phyloP scores from a whole-genome alignment of 53 echinoderm and acorn worm species.

The Arbacia lixula region DNA sequence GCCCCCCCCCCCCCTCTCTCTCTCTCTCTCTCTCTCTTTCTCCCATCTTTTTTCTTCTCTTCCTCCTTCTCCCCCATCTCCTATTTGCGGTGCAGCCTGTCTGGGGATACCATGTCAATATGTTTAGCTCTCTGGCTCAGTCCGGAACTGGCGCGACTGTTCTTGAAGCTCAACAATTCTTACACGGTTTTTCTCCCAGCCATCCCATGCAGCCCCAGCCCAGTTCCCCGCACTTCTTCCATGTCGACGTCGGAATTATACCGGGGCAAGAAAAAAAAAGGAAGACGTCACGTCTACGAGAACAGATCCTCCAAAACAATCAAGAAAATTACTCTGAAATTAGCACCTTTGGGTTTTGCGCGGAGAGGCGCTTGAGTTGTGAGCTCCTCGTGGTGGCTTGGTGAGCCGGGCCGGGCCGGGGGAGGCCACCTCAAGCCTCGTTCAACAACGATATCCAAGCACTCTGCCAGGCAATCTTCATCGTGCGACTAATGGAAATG shows the following conservation, averaged over 20 bases:
- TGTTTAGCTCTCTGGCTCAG: slow-evolving; percentile 51
- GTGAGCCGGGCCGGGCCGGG: slow-evolving; percentile 43
- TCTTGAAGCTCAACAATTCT: slow-evolving; percentile 56
- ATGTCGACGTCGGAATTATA: background rate
- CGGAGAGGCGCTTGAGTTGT: slow-evolving; percentile 60
- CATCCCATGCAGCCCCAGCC: too few species aligned
- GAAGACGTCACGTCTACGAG: slow-evolving; percentile 35
- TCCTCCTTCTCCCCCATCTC: background rate
- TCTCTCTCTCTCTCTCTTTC: background rate
- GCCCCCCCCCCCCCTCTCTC: background rate
- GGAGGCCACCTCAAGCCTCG: slow-evolving; percentile 46
- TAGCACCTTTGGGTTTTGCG: slow-evolving; percentile 62
- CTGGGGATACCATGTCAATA: slow-evolving; percentile 49
- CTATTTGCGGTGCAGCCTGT: slow-evolving; percentile 24
- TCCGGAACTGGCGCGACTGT: slow-evolving; percentile 48
- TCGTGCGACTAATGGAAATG: slow-evolving; percentile 53
- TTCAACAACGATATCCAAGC: slow-evolving; percentile 60
- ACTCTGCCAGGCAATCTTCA: slow-evolving; percentile 49
- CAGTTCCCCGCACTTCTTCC: background rate
- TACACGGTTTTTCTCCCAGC: slow-evolving; percentile 51
- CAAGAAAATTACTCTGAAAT: slow-evolving; percentile 55
- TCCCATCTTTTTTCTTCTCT: background rate
- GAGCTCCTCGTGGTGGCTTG: slow-evolving; percentile 3
- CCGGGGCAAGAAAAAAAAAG: background rate
- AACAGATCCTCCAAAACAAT: slow-evolving; percentile 40